Conservation (phyloP, 2,113 vertebrate species). For the Lepisosteus osseus region DNA sequence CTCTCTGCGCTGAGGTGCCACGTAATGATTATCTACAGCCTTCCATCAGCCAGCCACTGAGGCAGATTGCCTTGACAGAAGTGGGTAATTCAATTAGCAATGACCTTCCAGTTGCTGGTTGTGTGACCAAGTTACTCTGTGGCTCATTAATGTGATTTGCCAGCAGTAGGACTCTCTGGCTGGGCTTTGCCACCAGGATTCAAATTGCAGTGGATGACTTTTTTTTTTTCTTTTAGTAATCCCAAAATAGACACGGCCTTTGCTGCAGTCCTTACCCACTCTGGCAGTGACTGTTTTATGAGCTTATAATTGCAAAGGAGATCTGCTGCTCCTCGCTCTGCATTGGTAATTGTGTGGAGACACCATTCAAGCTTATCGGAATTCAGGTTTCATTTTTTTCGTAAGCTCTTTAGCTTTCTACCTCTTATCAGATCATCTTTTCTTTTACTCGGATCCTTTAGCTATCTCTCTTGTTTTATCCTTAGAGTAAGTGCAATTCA, state of each 20-base stretch:
- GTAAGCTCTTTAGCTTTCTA: too few species aligned
- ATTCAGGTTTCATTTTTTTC: not conserved
- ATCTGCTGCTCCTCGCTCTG: not conserved
- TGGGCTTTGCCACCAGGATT: not conserved
- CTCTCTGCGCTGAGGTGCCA: constrained; percentile 6
- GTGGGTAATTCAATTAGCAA: constrained; percentile 31
- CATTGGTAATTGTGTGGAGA: not conserved
- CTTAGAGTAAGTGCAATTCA: too few species aligned
- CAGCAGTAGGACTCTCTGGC: not conserved
- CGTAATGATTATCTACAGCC: constrained; percentile 19
- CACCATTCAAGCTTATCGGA: constrained; percentile 3
- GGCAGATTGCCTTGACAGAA: constrained; percentile 21
- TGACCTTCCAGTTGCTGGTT: constrained; percentile 13
- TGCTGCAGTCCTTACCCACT: not conserved
- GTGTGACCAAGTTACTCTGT: not conserved
- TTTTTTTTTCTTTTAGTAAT: not conserved
- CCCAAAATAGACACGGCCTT: not conserved
- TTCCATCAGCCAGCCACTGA: not conserved
- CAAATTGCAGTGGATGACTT: not conserved
- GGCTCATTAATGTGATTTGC: constrained; percentile 5
- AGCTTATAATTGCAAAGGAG: not conserved
- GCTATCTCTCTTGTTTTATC: too few species aligned
- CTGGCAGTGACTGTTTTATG: not conserved
- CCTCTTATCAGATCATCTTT: too few species aligned
- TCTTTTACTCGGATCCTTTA: too few species aligned